Conservation (phyloP, 2,797 vertebrate species). For the Kryptolebias ocellatus region DNA sequence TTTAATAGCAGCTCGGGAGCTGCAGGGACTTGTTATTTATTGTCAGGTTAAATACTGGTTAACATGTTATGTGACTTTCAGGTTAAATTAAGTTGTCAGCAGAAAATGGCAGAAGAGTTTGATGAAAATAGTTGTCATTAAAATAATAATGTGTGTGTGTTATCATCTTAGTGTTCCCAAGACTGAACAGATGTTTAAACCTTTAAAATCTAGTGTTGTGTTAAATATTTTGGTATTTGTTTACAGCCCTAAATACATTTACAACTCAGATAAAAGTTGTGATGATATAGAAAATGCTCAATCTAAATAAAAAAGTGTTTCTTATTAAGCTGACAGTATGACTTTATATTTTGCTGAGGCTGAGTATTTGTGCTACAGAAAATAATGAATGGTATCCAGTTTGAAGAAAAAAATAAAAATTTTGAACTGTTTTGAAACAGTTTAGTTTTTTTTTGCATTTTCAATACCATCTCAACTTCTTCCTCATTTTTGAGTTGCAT, state of each 20-base stretch:
- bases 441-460: neutral
- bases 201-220: too few relatives aligned
- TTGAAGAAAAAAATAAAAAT: neutral
- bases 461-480: neutral
- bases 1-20: neutral
- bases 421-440: too few relatives aligned
- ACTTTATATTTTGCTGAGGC: too few relatives aligned
- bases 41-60: neutral
- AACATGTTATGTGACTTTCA: neutral
- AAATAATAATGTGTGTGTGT: too few relatives aligned
- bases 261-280: neutral
- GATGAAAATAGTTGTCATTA: too few relatives aligned
- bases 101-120: neutral
- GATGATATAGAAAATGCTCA: neutral
- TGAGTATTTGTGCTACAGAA: neutral
- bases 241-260: neutral
- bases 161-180: too few relatives aligned
- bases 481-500: neutral
- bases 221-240: neutral
- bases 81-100: neutral
- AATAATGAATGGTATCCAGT: neutral
- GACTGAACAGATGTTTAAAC: too few relatives aligned
- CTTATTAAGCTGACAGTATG: too few relatives aligned
- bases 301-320: neutral
- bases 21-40: neutral